These are phyloP conservation scores for Otocyon megalotis DNA, from an alignment of 2,113 vertebrate species.

Conservation along the genomic window DNA sequence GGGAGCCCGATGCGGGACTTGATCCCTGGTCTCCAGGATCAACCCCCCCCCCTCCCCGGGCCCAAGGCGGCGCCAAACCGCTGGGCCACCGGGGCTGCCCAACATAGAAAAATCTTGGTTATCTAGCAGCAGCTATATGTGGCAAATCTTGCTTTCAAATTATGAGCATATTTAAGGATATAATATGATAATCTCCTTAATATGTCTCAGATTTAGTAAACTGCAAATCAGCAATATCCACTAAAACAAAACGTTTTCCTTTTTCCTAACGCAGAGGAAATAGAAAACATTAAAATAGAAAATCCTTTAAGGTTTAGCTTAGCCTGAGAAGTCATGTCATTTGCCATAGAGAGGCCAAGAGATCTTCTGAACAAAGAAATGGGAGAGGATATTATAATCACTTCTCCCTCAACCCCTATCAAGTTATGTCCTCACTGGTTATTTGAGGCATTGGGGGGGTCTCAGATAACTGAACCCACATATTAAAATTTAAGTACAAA, in stretches of 20 bases:
- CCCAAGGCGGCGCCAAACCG: too few relatives aligned
- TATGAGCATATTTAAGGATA: neutral
- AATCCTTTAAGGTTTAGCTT: neutral
- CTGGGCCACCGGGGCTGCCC: too few relatives aligned
- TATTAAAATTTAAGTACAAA: conserved; percentile 33
- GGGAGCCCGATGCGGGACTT: too few relatives aligned
- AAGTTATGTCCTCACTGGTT: neutral
- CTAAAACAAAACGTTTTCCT: conserved; percentile 28
- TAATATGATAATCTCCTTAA: neutral
- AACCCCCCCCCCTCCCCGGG: too few relatives aligned
- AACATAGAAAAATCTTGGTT: neutral
- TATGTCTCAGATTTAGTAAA: neutral
- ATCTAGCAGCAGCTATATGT: neutral
- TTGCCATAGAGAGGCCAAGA: neutral
- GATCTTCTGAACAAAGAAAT: neutral
- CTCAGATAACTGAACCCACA: neutral
- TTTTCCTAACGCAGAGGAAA: neutral
- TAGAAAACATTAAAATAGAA: neutral
- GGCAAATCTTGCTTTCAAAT: conserved; percentile 60
- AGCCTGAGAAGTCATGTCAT: neutral
- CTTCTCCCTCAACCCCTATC: neutral
- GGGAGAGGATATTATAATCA: neutral
- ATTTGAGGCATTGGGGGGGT: neutral
- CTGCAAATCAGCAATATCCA: neutral
- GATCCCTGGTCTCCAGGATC: too few relatives aligned